Evolutionary conservation across 2,113 vertebrate genomes (phyloP).

Genomic region (Perca fluviatilis): DNA sequence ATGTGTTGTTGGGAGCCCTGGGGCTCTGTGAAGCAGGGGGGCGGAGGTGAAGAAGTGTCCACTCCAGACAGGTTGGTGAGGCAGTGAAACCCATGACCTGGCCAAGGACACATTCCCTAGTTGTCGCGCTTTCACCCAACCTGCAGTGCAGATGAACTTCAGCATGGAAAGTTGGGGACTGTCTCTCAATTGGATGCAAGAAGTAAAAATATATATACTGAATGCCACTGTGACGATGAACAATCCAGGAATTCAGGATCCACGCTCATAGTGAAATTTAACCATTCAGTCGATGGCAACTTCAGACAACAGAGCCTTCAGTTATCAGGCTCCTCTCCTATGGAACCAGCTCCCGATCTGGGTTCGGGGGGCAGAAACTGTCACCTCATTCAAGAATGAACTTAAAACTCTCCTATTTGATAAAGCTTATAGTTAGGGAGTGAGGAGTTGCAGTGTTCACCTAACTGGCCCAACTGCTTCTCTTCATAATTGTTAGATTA

Average conservation of each 20-base stretch:
- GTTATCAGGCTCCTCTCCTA: no score
- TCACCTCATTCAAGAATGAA: no score
- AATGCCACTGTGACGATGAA: background rate
- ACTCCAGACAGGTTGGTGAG: conserved; percentile 76
- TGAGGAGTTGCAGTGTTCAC: no score
- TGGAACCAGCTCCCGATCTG: no score
- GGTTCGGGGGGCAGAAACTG: no score
- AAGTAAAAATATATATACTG: background rate
- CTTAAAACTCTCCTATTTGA: no score
- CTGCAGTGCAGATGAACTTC: background rate
- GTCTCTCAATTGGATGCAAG: background rate
- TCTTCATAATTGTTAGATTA: no score
- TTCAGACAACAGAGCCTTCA: no score
- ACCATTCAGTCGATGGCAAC: background rate
- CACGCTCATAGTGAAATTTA: background rate
- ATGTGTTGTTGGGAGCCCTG: conserved; percentile 75
- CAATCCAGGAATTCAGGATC: background rate
- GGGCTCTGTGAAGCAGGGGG: conserved; percentile 68
- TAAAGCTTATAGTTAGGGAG: no score
- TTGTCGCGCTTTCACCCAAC: background rate
- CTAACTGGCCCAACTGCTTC: no score
- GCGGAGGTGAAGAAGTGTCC: conserved; percentile 75
- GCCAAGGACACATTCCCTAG: conserved; percentile 39
- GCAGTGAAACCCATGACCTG: conserved; percentile 71
- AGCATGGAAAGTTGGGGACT: background rate